phyloP scores from a whole-genome alignment of 2,113 vertebrate genomes.

The Dinomys branickii region DNA sequence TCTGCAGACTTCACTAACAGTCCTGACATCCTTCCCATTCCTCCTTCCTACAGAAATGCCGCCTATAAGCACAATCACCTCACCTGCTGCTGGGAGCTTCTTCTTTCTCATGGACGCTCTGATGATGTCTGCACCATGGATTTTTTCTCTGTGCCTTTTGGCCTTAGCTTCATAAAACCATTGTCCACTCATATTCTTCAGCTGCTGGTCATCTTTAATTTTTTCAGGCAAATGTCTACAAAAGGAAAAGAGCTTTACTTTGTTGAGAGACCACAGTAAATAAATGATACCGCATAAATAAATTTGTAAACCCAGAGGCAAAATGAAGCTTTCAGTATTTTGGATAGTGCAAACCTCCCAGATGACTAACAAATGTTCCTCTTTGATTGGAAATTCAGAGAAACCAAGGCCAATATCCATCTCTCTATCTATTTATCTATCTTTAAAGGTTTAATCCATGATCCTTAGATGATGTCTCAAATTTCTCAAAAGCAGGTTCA shows the following conservation, averaged over 20 bases:
- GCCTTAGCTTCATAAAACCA: constrained; percentile 98
- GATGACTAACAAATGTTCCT: constrained; percentile 2
- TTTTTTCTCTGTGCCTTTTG: constrained; percentile 92
- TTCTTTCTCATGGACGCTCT: constrained; percentile 91
- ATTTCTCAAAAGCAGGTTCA: constrained; percentile 27
- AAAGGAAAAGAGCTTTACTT: constrained; percentile 63
- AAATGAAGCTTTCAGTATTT: constrained; percentile 13
- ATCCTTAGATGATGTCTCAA: neutral
- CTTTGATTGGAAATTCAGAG: constrained; percentile 27
- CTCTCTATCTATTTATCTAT: neutral
- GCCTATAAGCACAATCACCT: constrained; percentile 63
- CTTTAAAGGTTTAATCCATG: neutral
- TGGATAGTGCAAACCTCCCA: neutral
- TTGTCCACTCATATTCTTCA: constrained; percentile 95
- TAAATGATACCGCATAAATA: constrained; percentile 41
- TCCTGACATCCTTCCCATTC: neutral
- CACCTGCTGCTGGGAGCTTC: constrained; percentile 87
- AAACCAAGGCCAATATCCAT: neutral
- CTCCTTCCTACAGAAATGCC: neutral
- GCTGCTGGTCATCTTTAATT: constrained; percentile 85
- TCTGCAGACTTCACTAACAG: neutral
- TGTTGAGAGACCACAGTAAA: constrained; percentile 36
- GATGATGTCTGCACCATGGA: constrained; percentile 94
- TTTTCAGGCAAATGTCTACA: constrained; percentile 90
- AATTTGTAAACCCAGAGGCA: constrained; percentile 28